Evolutionary conservation across 2,888 invertebrate species (phyloP).

Genomic region (Anodontia alba): DNA sequence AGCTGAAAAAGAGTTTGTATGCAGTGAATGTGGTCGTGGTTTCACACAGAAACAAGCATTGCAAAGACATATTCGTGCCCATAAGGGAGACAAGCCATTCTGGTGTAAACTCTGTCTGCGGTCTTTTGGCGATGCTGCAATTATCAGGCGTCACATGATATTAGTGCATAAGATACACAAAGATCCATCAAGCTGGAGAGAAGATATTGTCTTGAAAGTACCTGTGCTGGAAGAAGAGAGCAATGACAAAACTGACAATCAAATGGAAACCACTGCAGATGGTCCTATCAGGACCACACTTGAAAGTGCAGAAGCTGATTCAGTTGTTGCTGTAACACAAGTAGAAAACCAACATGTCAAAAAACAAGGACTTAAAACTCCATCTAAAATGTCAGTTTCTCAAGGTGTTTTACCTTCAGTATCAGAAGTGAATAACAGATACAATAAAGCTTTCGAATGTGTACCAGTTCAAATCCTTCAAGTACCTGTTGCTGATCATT

Average conservation of each 20-base stretch:
- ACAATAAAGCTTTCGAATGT: too few relatives aligned
- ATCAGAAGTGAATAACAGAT: background rate
- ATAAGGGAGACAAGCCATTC: constrained; percentile 84
- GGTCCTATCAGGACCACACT: background rate
- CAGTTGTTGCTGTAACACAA: background rate
- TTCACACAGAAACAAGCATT: constrained; percentile 85
- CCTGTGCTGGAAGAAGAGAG: background rate
- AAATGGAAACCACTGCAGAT: background rate
- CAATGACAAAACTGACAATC: background rate
- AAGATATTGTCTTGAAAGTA: constrained; percentile 64
- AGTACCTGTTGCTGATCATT: background rate
- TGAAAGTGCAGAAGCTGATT: too few relatives aligned
- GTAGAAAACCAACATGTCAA: background rate
- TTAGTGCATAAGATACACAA: constrained; percentile 76
- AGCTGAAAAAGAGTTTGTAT: constrained; percentile 82
- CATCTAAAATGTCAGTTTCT: background rate
- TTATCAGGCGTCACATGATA: constrained; percentile 74
- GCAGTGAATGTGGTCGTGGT: constrained; percentile 83
- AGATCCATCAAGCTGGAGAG: constrained; percentile 71
- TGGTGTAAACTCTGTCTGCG: constrained; percentile 84
- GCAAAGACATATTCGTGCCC: constrained; percentile 85
- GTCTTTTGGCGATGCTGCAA: constrained; percentile 80
- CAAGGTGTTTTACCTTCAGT: background rate
- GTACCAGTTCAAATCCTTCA: too few relatives aligned
- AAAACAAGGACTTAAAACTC: background rate